Base-by-base conservation (phyloP, 2,888 invertebrate genomes). In the Machimus atricapillus region DNA sequence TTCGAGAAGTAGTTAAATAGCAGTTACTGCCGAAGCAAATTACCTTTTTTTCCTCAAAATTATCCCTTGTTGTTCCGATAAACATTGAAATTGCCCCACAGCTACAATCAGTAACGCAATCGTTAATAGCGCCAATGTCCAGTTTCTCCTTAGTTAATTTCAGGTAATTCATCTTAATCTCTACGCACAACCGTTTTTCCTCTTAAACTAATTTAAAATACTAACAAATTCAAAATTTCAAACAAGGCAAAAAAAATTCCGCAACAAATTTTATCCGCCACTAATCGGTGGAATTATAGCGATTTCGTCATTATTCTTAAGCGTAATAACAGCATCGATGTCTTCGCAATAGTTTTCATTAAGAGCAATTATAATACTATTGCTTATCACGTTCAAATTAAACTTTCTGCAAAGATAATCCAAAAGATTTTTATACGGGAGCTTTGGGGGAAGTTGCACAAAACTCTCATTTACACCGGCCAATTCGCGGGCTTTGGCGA, bases 261-360 rank as follows among this genome's bases (percentile, higher is more conserved):
- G 12, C 27, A 14, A 56, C 43, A 43, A 43, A 12, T n/a, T 87
- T 93, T 94, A 96, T 90, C 98, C 98, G 90, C 98, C 98, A 93
- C 98, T 98, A 83, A 99, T 94, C 0, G 98, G 98, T 85, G 98
- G 98, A 91, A 99, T 98, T 16, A 98, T 94, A 88, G 98, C 98
- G 88, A 98, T 94, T 92, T 95, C 96, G 93, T 98, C 98, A 88
- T 94, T 95, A 37, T 94, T 93, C 58, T 93, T 94, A 7, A 97
- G 92, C 31, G 93, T 91, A 58, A 97, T 92, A 66, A 93, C 91
- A 56, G 93, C 91, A 52, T 94, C 93, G 1, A 19, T 56, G 86
- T 93, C 92, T 19, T 94, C 93, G 88, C 96, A 94, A 89, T 97
- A 97, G 89, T 95, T 95, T 91, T 98, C 96, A 93, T 98, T 98